Base-by-base conservation (phyloP, 2,797 vertebrate genomes). In the Microctenopoma stevenorrisi region DNA sequence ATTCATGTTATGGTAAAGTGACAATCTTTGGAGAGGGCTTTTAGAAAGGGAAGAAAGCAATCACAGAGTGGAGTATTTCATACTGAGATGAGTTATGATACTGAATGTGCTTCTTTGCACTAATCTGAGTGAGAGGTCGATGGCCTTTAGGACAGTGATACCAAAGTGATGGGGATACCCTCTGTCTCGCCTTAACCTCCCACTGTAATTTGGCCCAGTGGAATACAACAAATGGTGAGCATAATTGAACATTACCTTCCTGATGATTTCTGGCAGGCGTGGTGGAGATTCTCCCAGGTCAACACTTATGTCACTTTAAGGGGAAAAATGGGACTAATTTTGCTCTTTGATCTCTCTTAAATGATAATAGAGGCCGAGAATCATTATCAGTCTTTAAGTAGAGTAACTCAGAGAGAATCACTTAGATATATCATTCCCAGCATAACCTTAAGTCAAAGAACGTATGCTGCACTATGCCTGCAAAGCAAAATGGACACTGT, bases 1-100 rank as follows among this genome's bases (percentile, higher is more conserved):
- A 96, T 97, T 96, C 95, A 97, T 96, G 92, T 95, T 96, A 96
- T 95, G 95, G 95, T 96, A 95, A 96, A 96, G 95, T 94, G 93
- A 84, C 84, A 90, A 85, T 94, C 92, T 93, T 93, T 93, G 94
- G 84, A 94, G 94, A 92, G 92, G 91, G 91, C 94, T 94, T 93
- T 95, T 95, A 94, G 86, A 92, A 89, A 92, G 90, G 88, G 88
- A 93, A 92, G 94, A 47, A 94, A 95, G 94, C 91, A 92, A 93
- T 94, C 94, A 91, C 89, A 88, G 92, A 95, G 91, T 94, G 92
- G 96, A 96, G 95, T 94, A 96, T 95, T 93, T 91, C 90, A 84
- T 71, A 81, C 71, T 74, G 90, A 90, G 92, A 90, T 97, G 95
- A 98, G 94, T 96, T 96, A 97, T 95, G 95, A 93, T 91, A 86